Conservation (phyloP, 1,140 invertebrate species). For the Aporrectodea caliginosa region DNA sequence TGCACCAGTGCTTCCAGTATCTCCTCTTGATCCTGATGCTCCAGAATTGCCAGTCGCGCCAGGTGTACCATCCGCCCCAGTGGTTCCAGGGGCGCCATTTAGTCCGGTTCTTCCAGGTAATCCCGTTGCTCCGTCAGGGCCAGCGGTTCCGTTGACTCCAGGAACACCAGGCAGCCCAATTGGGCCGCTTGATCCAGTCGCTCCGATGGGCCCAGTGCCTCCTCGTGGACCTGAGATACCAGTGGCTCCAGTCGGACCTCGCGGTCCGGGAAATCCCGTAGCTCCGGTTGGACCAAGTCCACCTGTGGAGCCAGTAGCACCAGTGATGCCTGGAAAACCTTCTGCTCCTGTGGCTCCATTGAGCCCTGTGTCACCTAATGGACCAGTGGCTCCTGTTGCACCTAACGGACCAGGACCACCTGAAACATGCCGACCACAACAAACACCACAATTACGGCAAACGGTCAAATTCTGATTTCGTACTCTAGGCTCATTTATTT, state of each 20-base stretch:
- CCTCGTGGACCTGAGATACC: background rate
- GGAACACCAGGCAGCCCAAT: background rate
- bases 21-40: slow-evolving; percentile 17
- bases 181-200: background rate
- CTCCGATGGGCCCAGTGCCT: background rate
- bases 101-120: background rate
- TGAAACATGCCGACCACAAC: too few relatives aligned
- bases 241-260: background rate
- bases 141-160: background rate
- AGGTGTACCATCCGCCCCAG: background rate
- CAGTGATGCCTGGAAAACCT: background rate
- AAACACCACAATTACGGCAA: too few relatives aligned
- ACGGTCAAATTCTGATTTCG: too few relatives aligned
- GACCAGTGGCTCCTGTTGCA: background rate
- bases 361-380: background rate
- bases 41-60: slow-evolving; percentile 13
- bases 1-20: slow-evolving; percentile 14
- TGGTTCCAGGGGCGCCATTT: background rate
- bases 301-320: background rate
- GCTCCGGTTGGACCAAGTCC: background rate
- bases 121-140: background rate
- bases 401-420: background rate
- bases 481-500: too few relatives aligned
- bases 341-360: background rate
- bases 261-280: background rate